Evolutionary conservation across 37 sponge, comb jelly and placozoan genomes (phyloP).

Genomic region (Spongilla lacustris): DNA sequence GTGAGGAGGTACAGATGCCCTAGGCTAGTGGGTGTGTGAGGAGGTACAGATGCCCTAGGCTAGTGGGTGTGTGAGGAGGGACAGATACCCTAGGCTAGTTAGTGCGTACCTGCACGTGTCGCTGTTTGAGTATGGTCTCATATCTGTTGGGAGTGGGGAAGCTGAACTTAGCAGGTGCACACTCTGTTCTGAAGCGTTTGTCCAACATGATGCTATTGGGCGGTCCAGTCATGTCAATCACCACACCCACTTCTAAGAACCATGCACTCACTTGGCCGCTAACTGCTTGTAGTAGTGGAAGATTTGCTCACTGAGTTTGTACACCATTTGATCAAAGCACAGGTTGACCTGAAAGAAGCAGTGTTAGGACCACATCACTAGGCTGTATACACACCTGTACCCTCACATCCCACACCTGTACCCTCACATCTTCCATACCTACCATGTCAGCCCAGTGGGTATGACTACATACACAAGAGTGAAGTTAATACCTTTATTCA

Average conservation of each 20-base stretch:
- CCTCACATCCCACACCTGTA: background rate
- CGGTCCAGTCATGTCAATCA: background rate
- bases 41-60: too few species aligned
- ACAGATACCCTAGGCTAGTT: too few species aligned
- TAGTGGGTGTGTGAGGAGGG: too few species aligned
- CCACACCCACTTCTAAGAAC: background rate
- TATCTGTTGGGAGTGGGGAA: slow-evolving; percentile 90
- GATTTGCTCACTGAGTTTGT: slow-evolving; percentile 95
- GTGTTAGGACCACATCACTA: background rate
- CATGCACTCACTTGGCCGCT: slow-evolving; percentile 76
- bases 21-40: too few species aligned
- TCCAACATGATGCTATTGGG: slow-evolving; percentile 81
- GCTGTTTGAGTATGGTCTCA: slow-evolving; percentile 91
- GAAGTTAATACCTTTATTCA: too few species aligned
- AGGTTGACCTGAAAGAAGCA: slow-evolving; percentile 78
- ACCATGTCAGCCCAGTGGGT: too few species aligned
- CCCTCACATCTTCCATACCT: background rate
- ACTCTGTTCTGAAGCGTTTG: slow-evolving; percentile 82
- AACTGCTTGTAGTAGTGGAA: slow-evolving; percentile 89
- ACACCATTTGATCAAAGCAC: slow-evolving; percentile 96
- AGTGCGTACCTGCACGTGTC: slow-evolving; percentile 83
- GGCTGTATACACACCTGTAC: background rate
- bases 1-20: too few species aligned
- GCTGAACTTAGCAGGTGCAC: slow-evolving; percentile 62
- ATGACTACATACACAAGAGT: too few species aligned